Percentiles rank a stretch among this genome's conserved stretches.
phyloP scores from a whole-genome alignment of 2,113 vertebrate species.

The Rhea pennata region DNA sequence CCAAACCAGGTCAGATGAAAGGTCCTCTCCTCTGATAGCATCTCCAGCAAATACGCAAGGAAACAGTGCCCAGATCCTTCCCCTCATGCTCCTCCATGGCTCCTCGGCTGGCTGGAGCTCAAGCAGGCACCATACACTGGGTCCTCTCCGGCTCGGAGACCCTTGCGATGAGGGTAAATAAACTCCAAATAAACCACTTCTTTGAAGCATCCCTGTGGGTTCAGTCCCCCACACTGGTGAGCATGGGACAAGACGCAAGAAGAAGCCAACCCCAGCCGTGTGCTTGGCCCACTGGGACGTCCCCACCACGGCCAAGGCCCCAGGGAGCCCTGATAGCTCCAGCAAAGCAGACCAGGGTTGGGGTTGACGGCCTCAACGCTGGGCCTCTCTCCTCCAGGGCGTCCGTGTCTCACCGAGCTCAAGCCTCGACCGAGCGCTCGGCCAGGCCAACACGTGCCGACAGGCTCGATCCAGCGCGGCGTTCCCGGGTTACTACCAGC shows the following conservation, averaged over 20 bases:
- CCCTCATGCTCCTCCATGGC: background rate
- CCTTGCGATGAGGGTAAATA: background rate
- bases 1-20: background rate
- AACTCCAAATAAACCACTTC: accelerated
- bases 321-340: background rate
- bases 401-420: background rate
- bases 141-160: background rate
- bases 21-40: background rate
- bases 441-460: background rate
- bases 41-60: background rate
- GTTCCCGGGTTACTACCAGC: background rate
- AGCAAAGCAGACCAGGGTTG: background rate
- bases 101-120: background rate
- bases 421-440: background rate
- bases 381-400: background rate
- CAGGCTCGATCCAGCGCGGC: background rate
- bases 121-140: accelerated
- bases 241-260: background rate
- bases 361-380: accelerated
- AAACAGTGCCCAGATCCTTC: background rate
- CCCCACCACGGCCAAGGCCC: background rate
- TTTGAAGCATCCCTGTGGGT: background rate
- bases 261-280: background rate
- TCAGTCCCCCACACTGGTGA: background rate
- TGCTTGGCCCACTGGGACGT: background rate